Percentiles rank a stretch among this genome's conserved stretches.
Conservation (phyloP, 1,140 invertebrate species). For the Drosophila rufa region DNA sequence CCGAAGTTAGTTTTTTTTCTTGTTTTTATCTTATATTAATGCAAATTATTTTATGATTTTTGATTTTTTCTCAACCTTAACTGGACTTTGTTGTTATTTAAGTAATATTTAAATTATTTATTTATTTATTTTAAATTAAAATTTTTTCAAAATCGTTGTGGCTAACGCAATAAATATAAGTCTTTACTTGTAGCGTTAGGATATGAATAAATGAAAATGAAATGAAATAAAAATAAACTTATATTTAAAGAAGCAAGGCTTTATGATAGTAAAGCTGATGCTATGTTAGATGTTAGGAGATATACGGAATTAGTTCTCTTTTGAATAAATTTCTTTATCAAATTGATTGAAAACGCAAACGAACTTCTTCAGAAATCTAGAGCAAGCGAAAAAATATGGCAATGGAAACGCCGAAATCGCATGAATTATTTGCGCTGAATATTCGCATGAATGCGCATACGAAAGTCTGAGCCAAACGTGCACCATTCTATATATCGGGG, state of each 20-base stretch:
- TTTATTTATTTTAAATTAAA: too few species aligned
- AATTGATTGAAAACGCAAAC: slow-evolving; percentile 8
- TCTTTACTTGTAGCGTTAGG: too few species aligned
- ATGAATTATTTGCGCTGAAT: slow-evolving; percentile 68
- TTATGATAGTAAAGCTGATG: not conserved
- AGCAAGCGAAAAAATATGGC: slow-evolving; percentile 17
- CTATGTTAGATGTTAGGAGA: too few species aligned
- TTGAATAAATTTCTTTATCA: not conserved
- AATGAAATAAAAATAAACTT: not conserved
- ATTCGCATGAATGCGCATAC: slow-evolving; percentile 67
- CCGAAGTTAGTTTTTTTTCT: too few species aligned
- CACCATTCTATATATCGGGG: slow-evolving; percentile 16
- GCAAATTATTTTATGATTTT: too few species aligned
- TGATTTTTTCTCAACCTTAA: too few species aligned
- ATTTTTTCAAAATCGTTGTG: too few species aligned
- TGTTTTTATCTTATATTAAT: too few species aligned
- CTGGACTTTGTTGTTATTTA: too few species aligned
- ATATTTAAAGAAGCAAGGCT: not conserved
- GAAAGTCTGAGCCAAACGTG: slow-evolving; percentile 32
- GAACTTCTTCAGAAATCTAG: slow-evolving; percentile 6
- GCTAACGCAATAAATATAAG: too few species aligned
- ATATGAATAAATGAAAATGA: too few species aligned
- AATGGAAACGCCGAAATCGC: slow-evolving; percentile 39
- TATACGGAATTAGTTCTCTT: not conserved
- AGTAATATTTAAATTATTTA: too few species aligned